Evolutionary conservation across 2,113 vertebrate species (phyloP), one percentile per base, ranked within the genome.

Genomic region (Ursus arctos): DNA sequence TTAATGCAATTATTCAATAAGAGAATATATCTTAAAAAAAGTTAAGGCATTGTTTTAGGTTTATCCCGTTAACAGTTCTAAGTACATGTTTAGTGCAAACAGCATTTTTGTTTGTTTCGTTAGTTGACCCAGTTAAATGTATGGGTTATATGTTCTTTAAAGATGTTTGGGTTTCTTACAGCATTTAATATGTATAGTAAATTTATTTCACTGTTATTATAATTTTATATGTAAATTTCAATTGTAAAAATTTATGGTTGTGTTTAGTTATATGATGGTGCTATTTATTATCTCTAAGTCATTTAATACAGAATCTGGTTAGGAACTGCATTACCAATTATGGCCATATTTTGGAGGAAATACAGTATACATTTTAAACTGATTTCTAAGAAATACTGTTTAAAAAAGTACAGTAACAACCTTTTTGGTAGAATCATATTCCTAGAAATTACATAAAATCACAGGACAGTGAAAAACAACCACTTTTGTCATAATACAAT

Each of bases 141-240:
- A 26, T 88, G 26, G 36, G 6, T 88, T 88, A 85, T 18, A 12
- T 92, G 71, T 89, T 79, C 18, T 91, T 81, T 82, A 76, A 81
- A 82, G n/a, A 28, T 91, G 7, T 92, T 91, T 57, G 3, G 15
- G 40, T 84, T 95, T 97, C n/a, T 96, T 84, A 36, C 11, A 83
- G 53, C 33, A 49, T 69, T 87, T 15, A 49, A 0, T 83, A 24
- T 90, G 10, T 61, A 28, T 69, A 51, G 11, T 82, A 10, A 19
- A 36, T 89, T 90, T 89, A 76, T 57, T 72, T 89, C 28, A 55
- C 21, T 67, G 10, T 72, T 94, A 22, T 31, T 3, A 13, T 89
- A 81, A 80, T 79, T 96, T 15, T 88, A 0, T 59, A 14, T 67
- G 22, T 85, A 57, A 84, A 67, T 97, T 71, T 80, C 67, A 86